Percentiles rank a stretch among this genome's conserved stretches.
These are phyloP conservation scores for Gastracanthus pulcherrimus DNA, from an alignment of 2,888 invertebrate genomes.

Conservation along the genomic window DNA sequence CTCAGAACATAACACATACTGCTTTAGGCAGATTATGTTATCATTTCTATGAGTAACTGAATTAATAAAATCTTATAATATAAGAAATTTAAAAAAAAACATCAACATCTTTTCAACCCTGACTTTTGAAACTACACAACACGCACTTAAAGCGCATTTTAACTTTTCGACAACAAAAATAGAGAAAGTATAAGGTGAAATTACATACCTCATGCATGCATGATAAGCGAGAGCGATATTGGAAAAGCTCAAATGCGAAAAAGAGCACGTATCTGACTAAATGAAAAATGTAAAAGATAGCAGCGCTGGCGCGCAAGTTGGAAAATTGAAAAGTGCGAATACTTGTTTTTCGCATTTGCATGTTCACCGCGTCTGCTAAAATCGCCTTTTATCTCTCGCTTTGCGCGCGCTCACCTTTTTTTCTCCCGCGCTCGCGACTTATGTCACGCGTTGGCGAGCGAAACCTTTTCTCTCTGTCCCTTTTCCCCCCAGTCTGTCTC, in stretches of 20 bases:
- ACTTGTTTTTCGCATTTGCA: slow-evolving; percentile 18
- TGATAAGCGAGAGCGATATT: background rate
- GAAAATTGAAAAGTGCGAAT: slow-evolving; percentile 34
- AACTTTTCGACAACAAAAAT: no score
- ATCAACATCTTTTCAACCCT: no score
- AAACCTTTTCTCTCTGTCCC: slow-evolving; percentile 10
- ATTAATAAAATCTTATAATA: background rate
- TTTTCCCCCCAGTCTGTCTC: background rate
- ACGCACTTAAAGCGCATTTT: no score
- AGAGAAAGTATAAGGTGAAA: no score
- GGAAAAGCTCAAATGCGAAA: background rate
- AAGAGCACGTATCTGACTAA: background rate
- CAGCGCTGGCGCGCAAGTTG: no score
- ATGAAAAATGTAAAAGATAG: background rate
- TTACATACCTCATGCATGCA: background rate
- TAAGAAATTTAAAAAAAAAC: no score
- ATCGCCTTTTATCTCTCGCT: slow-evolving; percentile 24
- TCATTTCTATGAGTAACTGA: background rate
- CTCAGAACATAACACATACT: background rate
- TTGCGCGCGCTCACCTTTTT: background rate
- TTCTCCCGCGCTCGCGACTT: slow-evolving; percentile 12
- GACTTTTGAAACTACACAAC: no score
- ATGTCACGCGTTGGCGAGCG: background rate
- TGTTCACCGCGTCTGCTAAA: background rate
- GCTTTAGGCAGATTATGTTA: background rate